Evolutionary conservation across 2,888 invertebrate species (phyloP), one percentile per base, ranked within the genome.

Genomic region (Drosophila borealis): DNA sequence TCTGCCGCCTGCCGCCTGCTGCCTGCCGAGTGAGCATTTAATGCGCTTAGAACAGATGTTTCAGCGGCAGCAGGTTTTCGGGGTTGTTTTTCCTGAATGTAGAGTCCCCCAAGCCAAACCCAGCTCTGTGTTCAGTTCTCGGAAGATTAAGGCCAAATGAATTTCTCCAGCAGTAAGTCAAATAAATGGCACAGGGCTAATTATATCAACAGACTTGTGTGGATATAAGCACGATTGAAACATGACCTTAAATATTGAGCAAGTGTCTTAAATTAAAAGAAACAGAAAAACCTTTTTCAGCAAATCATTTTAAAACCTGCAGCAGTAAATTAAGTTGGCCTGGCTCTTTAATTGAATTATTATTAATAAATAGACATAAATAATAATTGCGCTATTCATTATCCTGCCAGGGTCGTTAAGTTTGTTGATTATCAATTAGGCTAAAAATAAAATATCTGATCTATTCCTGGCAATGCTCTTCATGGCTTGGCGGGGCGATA

Each of bases 31-130:
- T 55, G 73, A 72, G 63, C 70, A 73, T 57, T 86, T 84, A 84
- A 84, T 86, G 84, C 88, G 78, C 78, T 69, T 70, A 78, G 51
- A 88, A 71, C 84, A 84, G 84, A 86, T 84, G 84, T 88, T 88
- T 69, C 45, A 45, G 19, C 50, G 54, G 63, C 60, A 71, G 54
- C 61, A 60, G 60, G 63, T 64, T 68, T 29, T 64, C 33, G 48
- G 73, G 78, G 64, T 61, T 61, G 66, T n/a, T 46, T n/a, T 46
- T 41, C 14, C 25, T 13, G 34, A 11, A 29, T 17, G 33, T 36
- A 36, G 34, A n/a, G 21, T 14, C 42, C 14, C 34, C 2, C n/a
- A 9, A 10, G 36, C 51, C 10, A 21, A 0, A 10, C 29, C 34
- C 10, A 21, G 11, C 14, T 19, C 44, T 36, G 21, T 37, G 14